Evolutionary conservation across 35 echinoderm and acorn worm species (phyloP).

Genomic region (Heliocidaris erythrogramma): DNA sequence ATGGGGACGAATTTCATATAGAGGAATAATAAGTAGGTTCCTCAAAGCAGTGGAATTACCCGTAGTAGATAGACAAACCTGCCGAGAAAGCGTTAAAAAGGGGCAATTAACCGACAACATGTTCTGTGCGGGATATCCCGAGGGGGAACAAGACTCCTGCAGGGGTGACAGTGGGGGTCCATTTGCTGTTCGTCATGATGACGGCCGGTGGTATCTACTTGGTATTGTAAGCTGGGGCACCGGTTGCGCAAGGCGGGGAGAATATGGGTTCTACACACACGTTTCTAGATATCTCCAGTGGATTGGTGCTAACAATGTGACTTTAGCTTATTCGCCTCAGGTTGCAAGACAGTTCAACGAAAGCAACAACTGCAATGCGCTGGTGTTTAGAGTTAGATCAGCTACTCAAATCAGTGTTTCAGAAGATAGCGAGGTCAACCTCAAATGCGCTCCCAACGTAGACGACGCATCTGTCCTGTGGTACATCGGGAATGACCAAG

Average conservation of each 20-base stretch:
- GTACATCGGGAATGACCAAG: not conserved
- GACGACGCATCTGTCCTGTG: not conserved
- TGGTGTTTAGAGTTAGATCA: not conserved
- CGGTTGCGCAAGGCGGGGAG: constrained; percentile 68
- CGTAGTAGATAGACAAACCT: constrained; percentile 52
- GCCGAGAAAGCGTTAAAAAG: not conserved
- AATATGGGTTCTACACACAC: constrained; percentile 89
- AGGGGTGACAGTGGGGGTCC: constrained; percentile 65
- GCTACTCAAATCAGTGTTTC: not conserved
- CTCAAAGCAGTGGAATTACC: constrained; percentile 82
- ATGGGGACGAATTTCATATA: constrained; percentile 69
- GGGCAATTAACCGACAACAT: constrained; percentile 68
- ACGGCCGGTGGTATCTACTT: constrained; percentile 48
- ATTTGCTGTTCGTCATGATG: constrained; percentile 50
- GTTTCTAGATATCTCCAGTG: constrained; percentile 73
- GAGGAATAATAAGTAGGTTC: constrained; percentile 52
- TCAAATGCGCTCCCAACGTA: not conserved
- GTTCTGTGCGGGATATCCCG: constrained; percentile 89
- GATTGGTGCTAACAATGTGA: constrained; percentile 34
- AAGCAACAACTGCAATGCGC: not conserved
- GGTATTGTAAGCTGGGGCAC: constrained; percentile 62
- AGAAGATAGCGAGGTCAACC: not conserved
- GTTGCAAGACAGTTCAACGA: not conserved
- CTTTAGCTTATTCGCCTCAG: not conserved
- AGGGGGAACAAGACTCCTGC: constrained; percentile 51